Conservation (phyloP, 2,113 vertebrate species). For the Antigone vipio region DNA sequence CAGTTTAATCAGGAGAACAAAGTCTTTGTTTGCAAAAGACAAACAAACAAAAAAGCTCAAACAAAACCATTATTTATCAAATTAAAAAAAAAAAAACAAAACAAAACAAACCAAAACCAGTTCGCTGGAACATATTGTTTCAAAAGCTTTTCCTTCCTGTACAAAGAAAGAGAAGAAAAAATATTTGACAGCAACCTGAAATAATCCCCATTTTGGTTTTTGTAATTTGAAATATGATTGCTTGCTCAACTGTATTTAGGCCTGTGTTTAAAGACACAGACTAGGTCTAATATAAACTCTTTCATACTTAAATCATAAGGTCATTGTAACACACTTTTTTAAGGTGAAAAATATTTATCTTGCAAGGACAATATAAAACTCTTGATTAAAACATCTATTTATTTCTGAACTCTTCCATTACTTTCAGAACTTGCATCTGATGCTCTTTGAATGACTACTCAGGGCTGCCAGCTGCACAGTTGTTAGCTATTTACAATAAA, state of each 20-base stretch:
- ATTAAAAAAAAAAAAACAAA: neutral
- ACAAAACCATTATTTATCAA: neutral
- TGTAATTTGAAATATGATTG: neutral
- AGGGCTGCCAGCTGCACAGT: neutral
- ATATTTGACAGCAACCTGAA: neutral
- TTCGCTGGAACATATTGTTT: neutral
- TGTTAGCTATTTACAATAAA: conserved; percentile 56
- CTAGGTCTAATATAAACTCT: neutral
- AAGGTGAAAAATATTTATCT: neutral
- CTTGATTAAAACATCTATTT: neutral
- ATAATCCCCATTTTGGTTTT: neutral
- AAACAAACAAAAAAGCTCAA: neutral
- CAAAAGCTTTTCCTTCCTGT: neutral
- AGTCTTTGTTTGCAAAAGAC: neutral
- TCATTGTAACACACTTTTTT: neutral
- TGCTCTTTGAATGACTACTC: neutral
- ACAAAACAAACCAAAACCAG: no score
- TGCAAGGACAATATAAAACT: neutral
- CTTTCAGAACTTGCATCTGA: neutral
- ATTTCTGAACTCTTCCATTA: neutral
- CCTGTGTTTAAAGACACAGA: neutral
- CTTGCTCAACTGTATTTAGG: neutral
- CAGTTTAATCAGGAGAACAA: neutral
- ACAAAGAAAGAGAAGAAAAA: neutral
- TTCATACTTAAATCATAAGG: neutral